phyloP scores from a whole-genome alignment of 2,888 invertebrate species.

The Stenotaenia linearis region DNA sequence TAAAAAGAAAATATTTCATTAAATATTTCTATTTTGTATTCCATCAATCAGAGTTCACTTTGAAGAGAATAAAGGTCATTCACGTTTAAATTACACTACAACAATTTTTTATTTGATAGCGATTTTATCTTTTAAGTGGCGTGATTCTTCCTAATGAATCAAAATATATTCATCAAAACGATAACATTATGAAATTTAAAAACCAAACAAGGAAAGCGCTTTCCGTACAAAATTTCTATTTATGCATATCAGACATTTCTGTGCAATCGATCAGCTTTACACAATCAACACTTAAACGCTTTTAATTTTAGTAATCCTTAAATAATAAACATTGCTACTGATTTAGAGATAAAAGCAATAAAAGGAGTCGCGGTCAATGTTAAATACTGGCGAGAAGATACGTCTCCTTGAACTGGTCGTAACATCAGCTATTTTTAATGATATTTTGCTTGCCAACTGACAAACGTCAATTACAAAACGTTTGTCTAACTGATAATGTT shows the following conservation, averaged over 20 bases:
- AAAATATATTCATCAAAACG: neutral
- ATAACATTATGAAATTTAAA: neutral
- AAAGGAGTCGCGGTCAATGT: neutral
- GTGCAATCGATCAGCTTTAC: no score
- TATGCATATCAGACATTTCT: no score
- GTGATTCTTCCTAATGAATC: neutral
- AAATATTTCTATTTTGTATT: no score
- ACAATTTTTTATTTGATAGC: neutral
- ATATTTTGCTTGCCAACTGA: neutral
- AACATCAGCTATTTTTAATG: neutral
- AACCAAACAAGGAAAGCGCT: neutral
- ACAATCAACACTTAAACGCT: no score
- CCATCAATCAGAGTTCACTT: no score
- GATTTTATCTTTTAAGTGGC: neutral
- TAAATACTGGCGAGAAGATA: neutral
- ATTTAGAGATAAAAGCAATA: neutral
- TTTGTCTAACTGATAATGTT: neutral
- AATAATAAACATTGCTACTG: no score
- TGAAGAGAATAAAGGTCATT: neutral
- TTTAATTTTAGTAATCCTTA: no score
- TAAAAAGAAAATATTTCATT: conserved; percentile 50
- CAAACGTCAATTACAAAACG: neutral
- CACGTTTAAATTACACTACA: neutral
- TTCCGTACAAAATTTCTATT: neutral
- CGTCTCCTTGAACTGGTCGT: neutral